These are phyloP conservation scores for Acrossocheilus wenchowensis DNA, from an alignment of 2,797 vertebrate species.

Conservation along the genomic window DNA sequence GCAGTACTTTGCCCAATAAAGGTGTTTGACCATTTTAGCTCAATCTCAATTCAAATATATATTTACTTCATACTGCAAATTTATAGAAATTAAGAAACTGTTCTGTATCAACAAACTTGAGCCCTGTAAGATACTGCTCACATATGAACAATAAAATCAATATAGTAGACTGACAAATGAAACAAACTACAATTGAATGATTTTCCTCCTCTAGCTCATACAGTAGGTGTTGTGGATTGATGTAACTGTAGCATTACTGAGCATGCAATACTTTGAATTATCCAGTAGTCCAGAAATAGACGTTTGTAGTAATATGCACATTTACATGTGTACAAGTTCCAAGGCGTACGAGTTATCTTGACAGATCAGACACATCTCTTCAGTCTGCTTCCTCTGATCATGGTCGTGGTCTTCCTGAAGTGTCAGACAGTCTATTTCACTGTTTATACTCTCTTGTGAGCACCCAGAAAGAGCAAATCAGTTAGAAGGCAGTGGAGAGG, in stretches of 20 bases:
- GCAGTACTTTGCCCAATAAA: neutral
- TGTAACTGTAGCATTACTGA: slow-evolving; percentile 9
- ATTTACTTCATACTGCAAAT: neutral
- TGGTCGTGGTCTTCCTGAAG: neutral
- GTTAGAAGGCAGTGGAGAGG: slow-evolving; percentile 30
- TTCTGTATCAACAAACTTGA: neutral
- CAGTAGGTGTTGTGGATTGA: neutral
- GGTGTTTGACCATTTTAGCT: neutral
- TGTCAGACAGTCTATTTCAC: neutral
- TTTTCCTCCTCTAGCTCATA: neutral
- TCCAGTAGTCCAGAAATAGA: slow-evolving; percentile 26
- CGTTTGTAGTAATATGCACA: slow-evolving; percentile 5
- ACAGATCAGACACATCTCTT: neutral
- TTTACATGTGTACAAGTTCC: slow-evolving; percentile 38
- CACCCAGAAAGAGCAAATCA: neutral
- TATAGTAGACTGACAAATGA: neutral
- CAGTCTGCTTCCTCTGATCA: neutral
- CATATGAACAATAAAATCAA: neutral
- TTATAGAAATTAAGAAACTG: neutral
- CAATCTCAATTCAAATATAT: neutral
- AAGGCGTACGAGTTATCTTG: neutral
- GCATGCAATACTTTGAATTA: slow-evolving; percentile 20
- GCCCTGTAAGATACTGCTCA: neutral
- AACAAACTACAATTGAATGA: neutral
- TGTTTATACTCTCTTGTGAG: neutral